These are phyloP conservation scores for Chromis chromis DNA, from an alignment of 2,797 vertebrate genomes.

Conservation along the genomic window DNA sequence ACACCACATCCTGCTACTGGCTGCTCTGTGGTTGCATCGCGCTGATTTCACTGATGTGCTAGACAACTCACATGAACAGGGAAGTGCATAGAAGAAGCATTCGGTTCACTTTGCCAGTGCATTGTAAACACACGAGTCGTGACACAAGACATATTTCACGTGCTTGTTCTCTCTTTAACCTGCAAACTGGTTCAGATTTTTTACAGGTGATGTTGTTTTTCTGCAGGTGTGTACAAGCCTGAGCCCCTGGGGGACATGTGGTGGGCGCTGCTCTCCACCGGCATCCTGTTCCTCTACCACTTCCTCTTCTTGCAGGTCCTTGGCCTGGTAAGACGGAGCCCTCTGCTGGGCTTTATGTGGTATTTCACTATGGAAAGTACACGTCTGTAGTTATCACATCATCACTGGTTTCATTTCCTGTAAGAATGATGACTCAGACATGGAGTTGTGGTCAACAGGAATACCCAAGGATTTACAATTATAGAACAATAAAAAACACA, in stretches of 20 bases:
- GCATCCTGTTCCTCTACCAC: conserved; percentile 98
- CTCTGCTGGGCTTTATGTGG: conserved; percentile 65
- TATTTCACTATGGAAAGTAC: conserved; percentile 10
- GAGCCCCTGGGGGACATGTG: conserved; percentile 94
- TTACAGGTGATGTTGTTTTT: conserved; percentile 47
- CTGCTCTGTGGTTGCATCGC: neutral
- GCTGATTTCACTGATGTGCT: neutral
- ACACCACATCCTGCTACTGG: conserved; percentile 30
- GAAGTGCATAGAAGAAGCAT: neutral
- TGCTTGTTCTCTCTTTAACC: neutral
- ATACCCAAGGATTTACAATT: neutral
- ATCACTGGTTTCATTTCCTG: neutral
- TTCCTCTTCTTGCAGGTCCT: conserved; percentile 93
- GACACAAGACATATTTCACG: neutral
- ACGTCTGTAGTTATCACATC: neutral
- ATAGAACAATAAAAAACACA: too few species aligned
- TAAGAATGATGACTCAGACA: neutral
- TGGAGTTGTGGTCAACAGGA: neutral
- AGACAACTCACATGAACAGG: neutral
- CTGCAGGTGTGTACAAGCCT: conserved; percentile 93
- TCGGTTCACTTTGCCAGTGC: neutral
- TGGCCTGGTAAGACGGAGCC: conserved; percentile 90
- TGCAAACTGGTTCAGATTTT: neutral
- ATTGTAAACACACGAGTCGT: neutral
- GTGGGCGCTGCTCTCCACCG: conserved; percentile 95